Conservation (phyloP, 2,797 vertebrate genomes). For the Lepus oiostolus region DNA sequence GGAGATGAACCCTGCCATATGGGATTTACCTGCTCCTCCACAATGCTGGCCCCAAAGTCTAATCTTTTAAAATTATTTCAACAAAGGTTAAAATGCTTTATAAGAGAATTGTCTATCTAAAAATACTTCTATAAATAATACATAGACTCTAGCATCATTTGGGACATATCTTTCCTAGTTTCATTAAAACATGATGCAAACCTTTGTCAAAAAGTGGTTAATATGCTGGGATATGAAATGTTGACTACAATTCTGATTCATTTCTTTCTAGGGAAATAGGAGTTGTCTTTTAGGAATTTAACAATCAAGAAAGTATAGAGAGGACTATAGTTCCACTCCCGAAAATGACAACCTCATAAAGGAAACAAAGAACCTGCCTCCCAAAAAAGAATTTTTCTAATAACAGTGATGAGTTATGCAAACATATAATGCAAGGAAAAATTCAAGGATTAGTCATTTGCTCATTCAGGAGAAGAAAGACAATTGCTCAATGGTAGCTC, state of each 20-base stretch:
- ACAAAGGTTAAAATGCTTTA: conserved; percentile 74
- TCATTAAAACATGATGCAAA: conserved; percentile 75
- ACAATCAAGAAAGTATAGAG: background rate
- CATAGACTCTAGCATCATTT: conserved; percentile 72
- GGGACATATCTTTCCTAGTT: conserved; percentile 75
- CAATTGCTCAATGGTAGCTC: background rate
- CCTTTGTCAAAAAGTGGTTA: background rate
- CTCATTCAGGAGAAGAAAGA: conserved; percentile 30
- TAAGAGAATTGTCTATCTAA: conserved; percentile 77
- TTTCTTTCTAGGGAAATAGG: background rate
- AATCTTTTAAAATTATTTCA: conserved; percentile 68
- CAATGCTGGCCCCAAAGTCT: too few relatives aligned
- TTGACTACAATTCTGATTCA: background rate
- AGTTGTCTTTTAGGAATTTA: conserved; percentile 20
- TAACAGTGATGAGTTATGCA: background rate
- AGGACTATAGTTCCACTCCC: conserved; percentile 29
- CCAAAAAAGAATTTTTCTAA: background rate
- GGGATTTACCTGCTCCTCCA: too few relatives aligned
- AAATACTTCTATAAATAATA: conserved; percentile 72
- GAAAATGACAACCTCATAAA: conserved; percentile 27
- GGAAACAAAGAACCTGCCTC: background rate
- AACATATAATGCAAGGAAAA: background rate
- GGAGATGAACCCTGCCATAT: too few relatives aligned
- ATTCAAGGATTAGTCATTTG: background rate
- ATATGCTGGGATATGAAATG: background rate